Evolutionary conservation across 2,797 vertebrate species (phyloP).

Genomic region (Peromyscus eremicus): DNA sequence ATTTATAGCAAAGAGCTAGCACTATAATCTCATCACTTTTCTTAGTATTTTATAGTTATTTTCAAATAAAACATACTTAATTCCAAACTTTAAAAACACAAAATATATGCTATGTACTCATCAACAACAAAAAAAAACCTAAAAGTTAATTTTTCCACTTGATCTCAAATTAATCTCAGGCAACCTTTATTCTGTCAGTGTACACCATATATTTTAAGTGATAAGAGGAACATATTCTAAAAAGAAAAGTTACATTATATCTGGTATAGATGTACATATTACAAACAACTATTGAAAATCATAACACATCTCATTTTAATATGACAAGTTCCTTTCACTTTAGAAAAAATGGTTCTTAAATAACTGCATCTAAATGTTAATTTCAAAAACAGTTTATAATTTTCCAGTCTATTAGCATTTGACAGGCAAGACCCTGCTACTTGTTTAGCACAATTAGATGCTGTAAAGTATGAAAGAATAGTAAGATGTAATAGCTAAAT

Average conservation of each 20-base stretch:
- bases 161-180: background rate
- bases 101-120: background rate
- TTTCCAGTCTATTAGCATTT: slow-evolving; percentile 56
- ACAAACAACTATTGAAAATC: slow-evolving; percentile 63
- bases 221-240: slow-evolving; percentile 45
- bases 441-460: slow-evolving; percentile 19
- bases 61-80: background rate
- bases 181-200: slow-evolving; percentile 32
- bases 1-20: background rate
- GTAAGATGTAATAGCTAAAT: background rate
- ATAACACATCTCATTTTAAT: slow-evolving; percentile 61
- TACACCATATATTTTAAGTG: slow-evolving; percentile 31
- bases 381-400: slow-evolving; percentile 49
- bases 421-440: background rate
- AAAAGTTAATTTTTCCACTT: slow-evolving; percentile 52
- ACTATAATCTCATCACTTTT: background rate
- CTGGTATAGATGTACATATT: background rate
- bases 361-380: slow-evolving; percentile 65
- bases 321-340: slow-evolving; percentile 52
- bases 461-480: background rate
- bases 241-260: slow-evolving; percentile 62
- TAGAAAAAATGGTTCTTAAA: slow-evolving; percentile 62
- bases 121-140: background rate
- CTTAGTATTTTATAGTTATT: slow-evolving; percentile 26
- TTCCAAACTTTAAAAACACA: slow-evolving; percentile 39